These are phyloP conservation scores for Acleris laterana DNA, from an alignment of 2,888 invertebrate species.

Conservation along the genomic window DNA sequence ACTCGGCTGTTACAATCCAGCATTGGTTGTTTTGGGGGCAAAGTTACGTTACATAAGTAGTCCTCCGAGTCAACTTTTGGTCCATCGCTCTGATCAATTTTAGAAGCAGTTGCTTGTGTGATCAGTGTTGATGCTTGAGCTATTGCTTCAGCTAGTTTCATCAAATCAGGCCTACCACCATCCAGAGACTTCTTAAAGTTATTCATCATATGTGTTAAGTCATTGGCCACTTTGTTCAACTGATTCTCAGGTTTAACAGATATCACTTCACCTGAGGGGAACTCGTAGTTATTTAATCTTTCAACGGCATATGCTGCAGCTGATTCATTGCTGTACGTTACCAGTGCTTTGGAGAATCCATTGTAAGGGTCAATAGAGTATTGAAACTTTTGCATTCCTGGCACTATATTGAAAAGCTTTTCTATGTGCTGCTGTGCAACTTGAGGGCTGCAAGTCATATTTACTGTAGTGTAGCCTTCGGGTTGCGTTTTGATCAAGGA, in stretches of 20 bases:
- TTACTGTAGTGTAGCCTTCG: conserved; percentile 85
- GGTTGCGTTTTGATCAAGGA: conserved; percentile 54
- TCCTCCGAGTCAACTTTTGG: conserved; percentile 46
- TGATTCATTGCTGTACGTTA: conserved; percentile 68
- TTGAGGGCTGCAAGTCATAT: conserved; percentile 89
- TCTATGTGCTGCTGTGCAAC: conserved; percentile 91
- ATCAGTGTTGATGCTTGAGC: conserved; percentile 90
- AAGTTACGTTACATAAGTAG: conserved; percentile 85
- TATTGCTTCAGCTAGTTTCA: conserved; percentile 90
- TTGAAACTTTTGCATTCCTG: conserved; percentile 79
- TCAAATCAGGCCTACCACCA: conserved; percentile 77
- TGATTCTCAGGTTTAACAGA: conserved; percentile 88
- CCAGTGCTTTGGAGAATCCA: conserved; percentile 68
- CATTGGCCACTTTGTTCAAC: conserved; percentile 66
- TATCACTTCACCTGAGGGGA: conserved; percentile 94
- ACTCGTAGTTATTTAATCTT: conserved; percentile 95
- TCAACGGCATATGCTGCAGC: conserved; percentile 88
- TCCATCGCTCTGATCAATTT: conserved; percentile 46
- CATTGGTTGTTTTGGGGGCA: conserved; percentile 89
- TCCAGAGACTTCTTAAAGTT: conserved; percentile 70
- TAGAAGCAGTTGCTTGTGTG: conserved; percentile 84
- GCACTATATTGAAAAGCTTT: conserved; percentile 94
- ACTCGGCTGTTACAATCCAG: conserved; percentile 85
- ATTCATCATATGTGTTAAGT: conserved; percentile 67
- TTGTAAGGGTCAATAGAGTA: conserved; percentile 78